Evolutionary conservation across 2,888 invertebrate genomes (phyloP).

Genomic region (Eilema depressum): DNA sequence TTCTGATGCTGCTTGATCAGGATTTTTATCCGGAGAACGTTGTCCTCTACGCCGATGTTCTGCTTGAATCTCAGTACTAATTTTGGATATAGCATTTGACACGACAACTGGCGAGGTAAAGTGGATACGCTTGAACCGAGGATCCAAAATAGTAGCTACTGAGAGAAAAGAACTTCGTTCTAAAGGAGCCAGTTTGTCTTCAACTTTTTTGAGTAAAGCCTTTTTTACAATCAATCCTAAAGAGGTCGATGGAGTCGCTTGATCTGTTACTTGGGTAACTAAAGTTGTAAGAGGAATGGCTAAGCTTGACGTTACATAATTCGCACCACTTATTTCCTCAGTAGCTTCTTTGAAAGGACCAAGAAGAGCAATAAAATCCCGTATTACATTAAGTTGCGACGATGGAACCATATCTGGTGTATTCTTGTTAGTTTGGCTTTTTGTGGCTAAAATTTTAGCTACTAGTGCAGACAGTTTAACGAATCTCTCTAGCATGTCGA

Average conservation of each 20-base stretch:
- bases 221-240: conserved; percentile 30
- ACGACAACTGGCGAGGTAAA: conserved; percentile 41
- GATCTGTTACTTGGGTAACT: conserved; percentile 37
- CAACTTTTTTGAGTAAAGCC: conserved; percentile 19
- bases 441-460: too few species aligned
- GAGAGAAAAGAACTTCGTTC: conserved; percentile 10
- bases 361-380: neutral
- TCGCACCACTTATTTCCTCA: conserved; percentile 45
- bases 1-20: conserved; percentile 6
- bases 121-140: conserved; percentile 47
- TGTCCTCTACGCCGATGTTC: conserved; percentile 41
- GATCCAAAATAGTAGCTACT: conserved; percentile 21
- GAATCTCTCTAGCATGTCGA: too few species aligned
- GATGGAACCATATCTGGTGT: too few species aligned
- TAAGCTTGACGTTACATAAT: conserved; percentile 48
- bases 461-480: too few species aligned
- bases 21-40: conserved; percentile 28
- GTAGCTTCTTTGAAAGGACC: conserved; percentile 42
- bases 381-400: too few species aligned
- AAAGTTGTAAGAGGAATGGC: conserved; percentile 43
- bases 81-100: conserved; percentile 40
- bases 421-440: too few species aligned
- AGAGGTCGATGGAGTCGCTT: conserved; percentile 33
- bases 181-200: conserved; percentile 33
- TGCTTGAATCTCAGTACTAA: conserved; percentile 34